phyloP scores from a whole-genome alignment of 2,888 invertebrate genomes.

The Aphidoletes aphidimyza region DNA sequence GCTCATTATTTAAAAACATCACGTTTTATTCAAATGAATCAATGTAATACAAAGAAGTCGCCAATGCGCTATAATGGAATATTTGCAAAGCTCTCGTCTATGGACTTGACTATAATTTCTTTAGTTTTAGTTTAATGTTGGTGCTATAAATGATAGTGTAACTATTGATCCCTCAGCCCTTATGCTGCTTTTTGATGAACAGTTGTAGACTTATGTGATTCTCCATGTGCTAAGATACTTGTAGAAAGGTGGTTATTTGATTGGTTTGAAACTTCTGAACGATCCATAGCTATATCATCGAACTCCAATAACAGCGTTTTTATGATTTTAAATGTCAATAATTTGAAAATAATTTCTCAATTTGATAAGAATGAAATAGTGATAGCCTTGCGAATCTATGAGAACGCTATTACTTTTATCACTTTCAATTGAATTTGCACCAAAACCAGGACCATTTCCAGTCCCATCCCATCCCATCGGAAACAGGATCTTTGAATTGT shows the following conservation, averaged over 20 bases:
- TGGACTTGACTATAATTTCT: no score
- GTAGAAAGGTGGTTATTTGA: neutral
- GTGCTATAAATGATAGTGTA: conserved; percentile 52
- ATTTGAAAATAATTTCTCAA: conserved; percentile 31
- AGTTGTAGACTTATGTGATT: neutral
- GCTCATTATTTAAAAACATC: no score
- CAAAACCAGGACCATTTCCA: no score
- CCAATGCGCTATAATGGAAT: no score
- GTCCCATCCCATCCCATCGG: no score
- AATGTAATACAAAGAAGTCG: no score
- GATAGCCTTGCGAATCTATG: conserved; percentile 14
- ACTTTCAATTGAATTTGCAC: neutral
- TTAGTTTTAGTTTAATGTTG: no score
- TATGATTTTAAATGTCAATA: neutral
- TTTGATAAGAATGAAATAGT: no score
- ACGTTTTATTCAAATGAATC: no score
- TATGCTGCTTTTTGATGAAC: neutral
- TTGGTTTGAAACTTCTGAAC: neutral
- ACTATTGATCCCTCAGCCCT: conserved; percentile 2
- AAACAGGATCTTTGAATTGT: conserved; percentile 55
- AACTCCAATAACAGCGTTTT: neutral
- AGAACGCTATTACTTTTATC: neutral
- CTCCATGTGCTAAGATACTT: neutral
- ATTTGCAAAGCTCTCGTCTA: no score
- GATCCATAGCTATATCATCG: conserved; percentile 30